Conservation (phyloP, 1,140 invertebrate species). For the Agrilus planipennis region DNA sequence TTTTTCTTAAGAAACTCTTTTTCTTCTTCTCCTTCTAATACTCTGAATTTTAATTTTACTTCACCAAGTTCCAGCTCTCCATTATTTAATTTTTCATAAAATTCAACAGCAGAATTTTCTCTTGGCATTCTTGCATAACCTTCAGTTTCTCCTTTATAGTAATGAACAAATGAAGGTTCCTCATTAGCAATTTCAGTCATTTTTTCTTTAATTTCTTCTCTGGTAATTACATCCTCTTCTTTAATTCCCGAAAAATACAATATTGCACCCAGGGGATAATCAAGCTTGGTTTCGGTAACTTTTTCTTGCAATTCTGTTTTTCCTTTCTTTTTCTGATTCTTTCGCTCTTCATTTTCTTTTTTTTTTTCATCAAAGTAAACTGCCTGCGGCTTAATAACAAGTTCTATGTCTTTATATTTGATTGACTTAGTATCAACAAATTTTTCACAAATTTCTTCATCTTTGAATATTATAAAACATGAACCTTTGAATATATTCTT, state of each 20-base stretch:
- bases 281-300: constrained; percentile 34
- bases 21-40: constrained; percentile 59
- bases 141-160: constrained; percentile 54
- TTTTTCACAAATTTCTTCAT: constrained; percentile 55
- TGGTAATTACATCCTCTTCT: constrained; percentile 41
- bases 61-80: constrained; percentile 46
- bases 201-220: constrained; percentile 59
- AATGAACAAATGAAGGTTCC: constrained; percentile 63
- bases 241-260: constrained; percentile 50
- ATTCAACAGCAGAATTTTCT: constrained; percentile 52
- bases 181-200: constrained; percentile 46
- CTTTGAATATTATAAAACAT: constrained; percentile 74
- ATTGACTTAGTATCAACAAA: constrained; percentile 49
- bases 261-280: constrained; percentile 55
- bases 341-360: constrained; percentile 48
- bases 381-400: constrained; percentile 58
- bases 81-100: constrained; percentile 51
- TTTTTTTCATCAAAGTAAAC: constrained; percentile 61
- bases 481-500: constrained; percentile 75
- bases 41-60: constrained; percentile 41
- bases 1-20: constrained; percentile 50
- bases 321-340: constrained; percentile 41
- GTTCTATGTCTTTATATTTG: constrained; percentile 59
- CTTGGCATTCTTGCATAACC: constrained; percentile 58
- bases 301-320: constrained; percentile 27